Percentiles rank a stretch among this genome's conserved stretches.
These are phyloP conservation scores for Drosophila serrata DNA, from an alignment of 1,140 invertebrate species.

Conservation along the genomic window DNA sequence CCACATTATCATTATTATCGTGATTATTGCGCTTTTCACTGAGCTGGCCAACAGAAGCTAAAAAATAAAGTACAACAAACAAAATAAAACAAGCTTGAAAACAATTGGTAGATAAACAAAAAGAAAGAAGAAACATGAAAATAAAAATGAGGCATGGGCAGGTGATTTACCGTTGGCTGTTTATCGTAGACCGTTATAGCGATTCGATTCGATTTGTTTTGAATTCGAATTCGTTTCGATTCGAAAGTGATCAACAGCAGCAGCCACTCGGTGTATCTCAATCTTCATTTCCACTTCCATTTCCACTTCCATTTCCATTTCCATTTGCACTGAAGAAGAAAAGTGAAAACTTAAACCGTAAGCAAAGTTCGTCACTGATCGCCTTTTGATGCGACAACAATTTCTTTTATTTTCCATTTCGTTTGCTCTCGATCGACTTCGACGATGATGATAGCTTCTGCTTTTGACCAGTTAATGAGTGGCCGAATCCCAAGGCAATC, in stretches of 20 bases:
- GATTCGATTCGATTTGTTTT: conserved; percentile 11
- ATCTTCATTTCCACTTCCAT: conserved; percentile 14
- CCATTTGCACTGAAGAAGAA: conserved; percentile 54
- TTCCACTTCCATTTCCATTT: conserved; percentile 34
- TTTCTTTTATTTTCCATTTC: conserved; percentile 62
- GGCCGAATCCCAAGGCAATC: not conserved
- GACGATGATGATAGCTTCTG: not conserved
- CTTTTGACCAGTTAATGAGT: conserved; percentile 39
- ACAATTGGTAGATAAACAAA: not conserved
- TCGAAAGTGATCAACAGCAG: conserved; percentile 65
- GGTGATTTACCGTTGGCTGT: conserved; percentile 73
- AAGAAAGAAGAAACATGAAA: not conserved
- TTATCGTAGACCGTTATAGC: conserved; percentile 43
- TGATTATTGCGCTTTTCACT: conserved; percentile 56
- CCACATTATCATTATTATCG: conserved; percentile 61
- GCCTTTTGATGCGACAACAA: conserved; percentile 66
- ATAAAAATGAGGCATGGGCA: conserved; percentile 36
- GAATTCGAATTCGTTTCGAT: conserved; percentile 34
- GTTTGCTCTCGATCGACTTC: conserved; percentile 15
- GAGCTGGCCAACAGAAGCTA: conserved; percentile 25
- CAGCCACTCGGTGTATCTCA: conserved; percentile 18
- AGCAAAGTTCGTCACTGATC: conserved; percentile 35
- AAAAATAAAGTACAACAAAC: conserved; percentile 9
- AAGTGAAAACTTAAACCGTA: conserved; percentile 74
- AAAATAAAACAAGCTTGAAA: not conserved